Conservation (phyloP, 2,113 vertebrate species). For the Machaerirhynchus nigripectus region DNA sequence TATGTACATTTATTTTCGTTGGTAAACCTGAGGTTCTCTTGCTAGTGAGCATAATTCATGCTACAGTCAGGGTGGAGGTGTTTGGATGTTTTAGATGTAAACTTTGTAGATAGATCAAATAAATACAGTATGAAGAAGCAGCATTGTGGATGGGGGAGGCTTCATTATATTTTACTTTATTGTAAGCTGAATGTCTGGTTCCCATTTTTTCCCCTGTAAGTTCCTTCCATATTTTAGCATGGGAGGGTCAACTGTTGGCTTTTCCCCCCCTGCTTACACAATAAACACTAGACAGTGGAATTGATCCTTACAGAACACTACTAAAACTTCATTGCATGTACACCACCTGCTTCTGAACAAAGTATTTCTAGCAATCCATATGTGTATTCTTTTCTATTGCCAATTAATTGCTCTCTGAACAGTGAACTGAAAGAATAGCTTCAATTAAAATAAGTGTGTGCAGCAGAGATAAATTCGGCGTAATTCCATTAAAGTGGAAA, state of each 20-base stretch:
- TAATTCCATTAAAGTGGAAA: background rate
- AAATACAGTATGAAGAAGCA: background rate
- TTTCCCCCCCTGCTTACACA: background rate
- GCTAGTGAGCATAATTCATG: background rate
- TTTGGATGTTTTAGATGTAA: background rate
- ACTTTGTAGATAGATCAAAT: background rate
- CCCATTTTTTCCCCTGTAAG: background rate
- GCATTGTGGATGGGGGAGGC: background rate
- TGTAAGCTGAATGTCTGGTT: background rate
- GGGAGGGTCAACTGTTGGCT: background rate
- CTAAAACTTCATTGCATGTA: background rate
- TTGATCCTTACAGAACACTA: background rate
- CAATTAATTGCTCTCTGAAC: background rate
- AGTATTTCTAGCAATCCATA: background rate
- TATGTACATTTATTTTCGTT: background rate
- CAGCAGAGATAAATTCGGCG: rapidly evolving
- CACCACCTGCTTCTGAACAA: background rate
- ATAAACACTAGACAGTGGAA: background rate
- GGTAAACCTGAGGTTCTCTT: background rate
- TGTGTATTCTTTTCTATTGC: background rate
- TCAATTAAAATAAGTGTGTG: background rate
- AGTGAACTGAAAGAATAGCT: background rate
- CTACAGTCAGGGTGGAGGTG: background rate
- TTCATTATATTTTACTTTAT: background rate
- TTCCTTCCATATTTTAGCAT: background rate